Base-by-base conservation (phyloP, 2,797 vertebrate species). In the Pelobates cultripes region DNA sequence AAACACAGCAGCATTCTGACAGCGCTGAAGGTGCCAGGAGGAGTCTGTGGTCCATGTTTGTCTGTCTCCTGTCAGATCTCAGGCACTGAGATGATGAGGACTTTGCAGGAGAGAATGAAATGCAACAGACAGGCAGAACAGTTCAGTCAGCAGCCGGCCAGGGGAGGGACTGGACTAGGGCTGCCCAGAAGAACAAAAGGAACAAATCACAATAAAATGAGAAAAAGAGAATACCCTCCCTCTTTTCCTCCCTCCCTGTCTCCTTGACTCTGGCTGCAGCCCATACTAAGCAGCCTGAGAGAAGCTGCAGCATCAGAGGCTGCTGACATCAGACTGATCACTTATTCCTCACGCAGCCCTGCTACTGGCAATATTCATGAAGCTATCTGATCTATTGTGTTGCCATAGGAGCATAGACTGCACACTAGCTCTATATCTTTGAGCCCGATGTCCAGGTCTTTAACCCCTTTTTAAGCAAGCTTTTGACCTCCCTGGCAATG, bases 381-480 rank as follows among this genome's bases (percentile, higher is more conserved):
- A 94, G 94, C 91, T 83, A 86, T 90, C 89, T 94, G 93, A 92
- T 96, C 94, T 92, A 94, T 91, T 92, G 95, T 93, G 96, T 97
- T 97, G 96, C 96, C 96, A 97, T 97, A 96, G 96, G 91, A 97
- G 96, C 96, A 91, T 90, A 90, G 92, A 91, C 93, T 87, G 94
- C 93, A 92, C 94, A 90, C 92, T 93, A 86, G 95, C 94, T 93
- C 94, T 92, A 95, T 95, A 96, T 94, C 96, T 93, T 93, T 94
- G 89, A 89, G 87, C 86, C 86, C 70, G 85, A 87, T 86, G 85
- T 86, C 88, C 47, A 84, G 80, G 86, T 90, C 88, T 90, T 94
- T 93, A 93, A 94, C 72, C 78, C 73, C 28, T 51, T 76, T 67
- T 42, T 63, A 72, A 70, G 60, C 47, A 76, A 51, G 7, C 45